Conservation (phyloP, 2,888 invertebrate species). For the Pharmacophagus antenor region DNA sequence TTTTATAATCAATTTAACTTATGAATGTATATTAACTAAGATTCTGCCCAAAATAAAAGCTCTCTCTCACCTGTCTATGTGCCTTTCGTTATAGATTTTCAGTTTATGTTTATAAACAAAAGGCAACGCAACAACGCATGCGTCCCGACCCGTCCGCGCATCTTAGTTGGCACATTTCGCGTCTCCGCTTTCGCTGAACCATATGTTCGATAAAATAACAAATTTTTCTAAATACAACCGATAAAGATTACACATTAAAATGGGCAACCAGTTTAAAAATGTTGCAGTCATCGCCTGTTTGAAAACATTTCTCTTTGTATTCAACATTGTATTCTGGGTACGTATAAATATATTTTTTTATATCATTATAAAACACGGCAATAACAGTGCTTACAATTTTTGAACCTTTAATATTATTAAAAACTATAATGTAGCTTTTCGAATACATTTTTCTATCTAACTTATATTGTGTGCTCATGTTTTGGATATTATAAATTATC, state of each 20-base stretch:
- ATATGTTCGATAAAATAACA: conserved; percentile 31
- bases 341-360: conserved; percentile 52
- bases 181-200: conserved; percentile 22
- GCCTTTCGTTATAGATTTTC: conserved; percentile 21
- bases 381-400: neutral
- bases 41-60: neutral
- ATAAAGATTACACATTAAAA: conserved; percentile 44
- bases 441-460: too few relatives aligned
- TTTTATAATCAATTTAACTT: too few relatives aligned
- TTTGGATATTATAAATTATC: too few relatives aligned
- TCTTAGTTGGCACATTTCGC: conserved; percentile 21
- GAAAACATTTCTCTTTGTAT: conserved; percentile 88
- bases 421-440: too few relatives aligned
- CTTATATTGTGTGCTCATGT: too few relatives aligned
- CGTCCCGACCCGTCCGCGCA: conserved; percentile 23
- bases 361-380: neutral
- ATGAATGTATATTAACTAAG: too few relatives aligned
- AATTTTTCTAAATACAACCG: conserved; percentile 31
- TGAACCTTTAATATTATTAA: too few relatives aligned
- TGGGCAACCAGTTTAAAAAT: conserved; percentile 87
- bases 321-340: conserved; percentile 92
- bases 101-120: conserved; percentile 23
- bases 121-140: conserved; percentile 7
- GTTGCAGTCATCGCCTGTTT: conserved; percentile 88
- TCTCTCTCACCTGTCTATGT: neutral